Evolutionary conservation across 2,888 invertebrate species (phyloP).

Genomic region (Dinocampus coccinellae): DNA sequence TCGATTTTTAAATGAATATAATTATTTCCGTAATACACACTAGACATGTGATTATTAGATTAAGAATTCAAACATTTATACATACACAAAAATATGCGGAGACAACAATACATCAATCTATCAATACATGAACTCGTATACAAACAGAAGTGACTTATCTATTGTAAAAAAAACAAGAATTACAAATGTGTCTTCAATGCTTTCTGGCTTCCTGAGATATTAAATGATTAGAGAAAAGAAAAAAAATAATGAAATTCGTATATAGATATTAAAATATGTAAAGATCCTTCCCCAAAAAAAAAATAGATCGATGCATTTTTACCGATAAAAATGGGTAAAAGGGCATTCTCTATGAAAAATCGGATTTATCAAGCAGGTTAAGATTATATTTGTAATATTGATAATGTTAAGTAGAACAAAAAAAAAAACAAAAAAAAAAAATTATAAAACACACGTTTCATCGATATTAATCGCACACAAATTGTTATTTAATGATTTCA

Average conservation of each 20-base stretch:
- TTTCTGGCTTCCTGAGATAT: constrained; percentile 35
- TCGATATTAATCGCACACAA: neutral
- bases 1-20: constrained; percentile 6
- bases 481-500: neutral
- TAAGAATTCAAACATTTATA: constrained; percentile 30
- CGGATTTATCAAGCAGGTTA: constrained; percentile 41
- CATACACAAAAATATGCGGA: constrained; percentile 16
- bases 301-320: constrained; percentile 56
- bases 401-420: constrained; percentile 3
- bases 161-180: constrained; percentile 25
- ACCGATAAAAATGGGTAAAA: too few relatives aligned
- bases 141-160: constrained; percentile 57
- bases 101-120: constrained; percentile 9
- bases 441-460: constrained; percentile 31
- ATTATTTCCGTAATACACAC: neutral
- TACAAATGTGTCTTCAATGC: constrained; percentile 33
- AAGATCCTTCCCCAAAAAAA: neutral
- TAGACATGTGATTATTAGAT: constrained; percentile 17
- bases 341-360: constrained; percentile 54
- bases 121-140: constrained; percentile 33
- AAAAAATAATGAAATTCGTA: constrained; percentile 41
- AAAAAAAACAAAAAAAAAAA: too few relatives aligned
- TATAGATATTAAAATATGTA: too few relatives aligned
- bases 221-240: constrained; percentile 27
- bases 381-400: constrained; percentile 26